These are phyloP conservation scores for Callipepla californica DNA, from an alignment of 2,113 vertebrate species.

Conservation along the genomic window DNA sequence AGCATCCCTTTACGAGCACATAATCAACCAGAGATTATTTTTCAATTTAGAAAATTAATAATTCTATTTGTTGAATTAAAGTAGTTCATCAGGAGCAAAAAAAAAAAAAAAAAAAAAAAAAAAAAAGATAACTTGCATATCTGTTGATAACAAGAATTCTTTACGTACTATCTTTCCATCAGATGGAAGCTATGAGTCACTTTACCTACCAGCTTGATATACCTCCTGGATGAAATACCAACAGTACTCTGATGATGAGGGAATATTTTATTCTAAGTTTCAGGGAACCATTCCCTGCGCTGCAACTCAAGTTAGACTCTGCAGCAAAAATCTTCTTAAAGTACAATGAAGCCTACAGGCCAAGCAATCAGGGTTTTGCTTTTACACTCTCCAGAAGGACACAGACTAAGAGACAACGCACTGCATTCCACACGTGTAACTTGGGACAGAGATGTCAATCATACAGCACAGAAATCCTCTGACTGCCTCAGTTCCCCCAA, in stretches of 20 bases:
- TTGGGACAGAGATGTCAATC: background rate
- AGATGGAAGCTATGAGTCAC: slow-evolving; percentile 23
- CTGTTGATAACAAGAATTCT: background rate
- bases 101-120: background rate
- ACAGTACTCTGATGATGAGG: background rate
- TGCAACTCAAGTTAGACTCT: background rate
- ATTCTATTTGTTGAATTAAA: background rate
- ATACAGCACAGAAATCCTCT: background rate
- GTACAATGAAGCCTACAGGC: background rate
- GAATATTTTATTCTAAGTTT: background rate
- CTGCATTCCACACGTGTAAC: background rate
- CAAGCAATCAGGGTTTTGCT: background rate
- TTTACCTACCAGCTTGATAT: background rate
- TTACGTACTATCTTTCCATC: background rate
- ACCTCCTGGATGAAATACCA: background rate
- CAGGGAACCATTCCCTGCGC: background rate
- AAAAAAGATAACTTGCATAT: background rate
- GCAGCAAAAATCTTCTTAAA: background rate
- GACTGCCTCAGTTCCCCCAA: background rate
- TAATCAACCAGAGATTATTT: background rate
- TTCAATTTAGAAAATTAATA: background rate
- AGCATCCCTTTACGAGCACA: background rate
- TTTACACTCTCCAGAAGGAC: background rate
- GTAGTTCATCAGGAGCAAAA: background rate
- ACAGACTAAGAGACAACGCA: background rate